phyloP scores from a whole-genome alignment of 2,797 vertebrate genomes.

The Luscinia megarhynchos region DNA sequence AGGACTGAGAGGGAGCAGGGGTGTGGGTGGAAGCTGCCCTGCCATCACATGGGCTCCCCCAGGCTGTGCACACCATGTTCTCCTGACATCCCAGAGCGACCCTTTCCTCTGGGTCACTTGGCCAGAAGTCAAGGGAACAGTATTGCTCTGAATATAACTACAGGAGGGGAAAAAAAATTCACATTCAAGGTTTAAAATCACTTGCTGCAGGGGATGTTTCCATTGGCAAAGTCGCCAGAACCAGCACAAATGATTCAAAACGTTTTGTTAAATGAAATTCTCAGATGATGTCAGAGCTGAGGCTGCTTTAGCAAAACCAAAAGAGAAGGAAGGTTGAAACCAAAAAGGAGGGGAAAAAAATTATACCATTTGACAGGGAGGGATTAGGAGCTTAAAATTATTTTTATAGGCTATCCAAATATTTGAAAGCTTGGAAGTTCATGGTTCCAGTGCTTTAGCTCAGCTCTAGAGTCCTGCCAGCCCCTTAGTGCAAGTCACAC shows the following conservation, averaged over 20 bases:
- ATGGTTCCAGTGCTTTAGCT: constrained; percentile 43
- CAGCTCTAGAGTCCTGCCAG: constrained; percentile 34
- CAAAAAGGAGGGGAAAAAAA: neutral
- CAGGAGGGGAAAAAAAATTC: neutral
- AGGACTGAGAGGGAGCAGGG: neutral
- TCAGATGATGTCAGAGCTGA: constrained; percentile 51
- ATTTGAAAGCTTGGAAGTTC: constrained; percentile 51
- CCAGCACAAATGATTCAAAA: constrained; percentile 37
- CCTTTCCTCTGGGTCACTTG: neutral
- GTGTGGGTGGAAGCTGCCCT: neutral
- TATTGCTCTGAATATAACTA: neutral
- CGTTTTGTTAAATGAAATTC: constrained; percentile 59
- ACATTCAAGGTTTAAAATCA: constrained; percentile 40
- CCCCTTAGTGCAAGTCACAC: neutral
- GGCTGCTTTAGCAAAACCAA: constrained; percentile 20
- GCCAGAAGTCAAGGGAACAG: neutral
- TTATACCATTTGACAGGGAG: neutral
- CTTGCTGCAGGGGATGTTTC: constrained; percentile 60
- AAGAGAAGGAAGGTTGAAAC: neutral
- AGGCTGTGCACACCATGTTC: neutral
- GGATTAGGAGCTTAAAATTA: constrained; percentile 56
- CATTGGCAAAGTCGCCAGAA: constrained; percentile 2
- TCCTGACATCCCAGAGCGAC: neutral
- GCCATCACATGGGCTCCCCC: neutral
- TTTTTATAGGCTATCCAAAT: constrained; percentile 63